Evolutionary conservation across 2,113 vertebrate genomes (phyloP), one percentile per base, ranked within the genome.

Genomic region (Lampris incognitus): DNA sequence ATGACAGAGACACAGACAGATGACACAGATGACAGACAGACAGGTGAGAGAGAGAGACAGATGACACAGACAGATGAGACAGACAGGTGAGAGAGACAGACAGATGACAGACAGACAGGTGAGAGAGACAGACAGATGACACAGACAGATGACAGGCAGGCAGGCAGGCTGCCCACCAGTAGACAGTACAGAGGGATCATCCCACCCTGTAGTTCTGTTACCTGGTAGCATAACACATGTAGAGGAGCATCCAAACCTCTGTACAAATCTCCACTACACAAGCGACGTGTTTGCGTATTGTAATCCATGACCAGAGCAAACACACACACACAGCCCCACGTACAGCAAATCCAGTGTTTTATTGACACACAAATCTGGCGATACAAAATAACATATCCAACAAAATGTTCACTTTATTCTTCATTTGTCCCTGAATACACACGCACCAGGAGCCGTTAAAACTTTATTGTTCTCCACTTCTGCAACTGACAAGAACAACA

Each of bases 321-420:
- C 59, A 79, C 0, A 76, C 38, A 75, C 48, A 65, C 3, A 13
- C 42, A 3, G 24, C 24, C 24, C 24, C 24, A 7, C 50, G 69
- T 52, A 68, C 42, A 81, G 59, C 84, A 87, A 88, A 87, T 90
- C 88, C 88, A 92, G 89, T 92, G 89, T 92, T 92, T 92, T 72
- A 91, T 90, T 92, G 69, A 75, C 68, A 83, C 13, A 42, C 9
- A 84, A 78, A 74, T 71, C 75, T 52, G 24, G 51, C 5, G 3
- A 64, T 63, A 63, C 49, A 55, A 69, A 72, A 76, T 75, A 46
- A 42, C n/a, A 65, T 60, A 74, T 55, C 24, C 57, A 84, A 62
- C 5, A 44, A 62, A 6, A 11, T 59, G 24, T 42, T 49, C 50
- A 54, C 72, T 82, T n/a, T 76, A 38, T 36, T 64, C 13, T 69